phyloP scores from a whole-genome alignment of 2,888 invertebrate species.

The Pecten maximus region DNA sequence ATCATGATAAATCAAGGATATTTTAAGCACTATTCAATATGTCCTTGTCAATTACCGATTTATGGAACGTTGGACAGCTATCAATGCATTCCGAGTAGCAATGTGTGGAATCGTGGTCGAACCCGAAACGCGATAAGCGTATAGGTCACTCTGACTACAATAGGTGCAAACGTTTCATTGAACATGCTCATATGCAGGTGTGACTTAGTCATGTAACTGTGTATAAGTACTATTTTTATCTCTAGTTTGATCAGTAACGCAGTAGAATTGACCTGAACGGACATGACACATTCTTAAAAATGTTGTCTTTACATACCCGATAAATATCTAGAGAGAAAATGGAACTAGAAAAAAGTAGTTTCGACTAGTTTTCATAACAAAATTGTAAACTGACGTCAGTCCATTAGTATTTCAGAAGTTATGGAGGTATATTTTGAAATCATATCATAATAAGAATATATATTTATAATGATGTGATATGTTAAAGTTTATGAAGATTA shows the following conservation, averaged over 20 bases:
- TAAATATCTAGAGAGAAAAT: background rate
- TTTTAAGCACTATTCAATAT: conserved; percentile 33
- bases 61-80: conserved; percentile 19
- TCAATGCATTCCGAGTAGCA: conserved; percentile 4
- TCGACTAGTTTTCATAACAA: background rate
- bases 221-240: background rate
- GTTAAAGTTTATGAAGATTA: no score
- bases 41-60: conserved; percentile 31
- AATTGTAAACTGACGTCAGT: no score
- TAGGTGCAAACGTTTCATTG: conserved; percentile 35
- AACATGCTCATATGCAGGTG: conserved; percentile 21
- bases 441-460: no score
- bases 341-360: background rate
- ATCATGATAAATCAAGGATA: conserved; percentile 33
- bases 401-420: no score
- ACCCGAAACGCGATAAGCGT: conserved; percentile 13
- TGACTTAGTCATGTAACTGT: conserved; percentile 30
- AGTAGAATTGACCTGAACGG: background rate
- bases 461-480: no score
- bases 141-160: conserved; percentile 29
- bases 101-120: conserved; percentile 6
- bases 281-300: background rate
- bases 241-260: background rate
- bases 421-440: no score
- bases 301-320: background rate